These are phyloP conservation scores for Aleiodes leptofemur DNA, from an alignment of 2,888 invertebrate genomes.

Conservation along the genomic window DNA sequence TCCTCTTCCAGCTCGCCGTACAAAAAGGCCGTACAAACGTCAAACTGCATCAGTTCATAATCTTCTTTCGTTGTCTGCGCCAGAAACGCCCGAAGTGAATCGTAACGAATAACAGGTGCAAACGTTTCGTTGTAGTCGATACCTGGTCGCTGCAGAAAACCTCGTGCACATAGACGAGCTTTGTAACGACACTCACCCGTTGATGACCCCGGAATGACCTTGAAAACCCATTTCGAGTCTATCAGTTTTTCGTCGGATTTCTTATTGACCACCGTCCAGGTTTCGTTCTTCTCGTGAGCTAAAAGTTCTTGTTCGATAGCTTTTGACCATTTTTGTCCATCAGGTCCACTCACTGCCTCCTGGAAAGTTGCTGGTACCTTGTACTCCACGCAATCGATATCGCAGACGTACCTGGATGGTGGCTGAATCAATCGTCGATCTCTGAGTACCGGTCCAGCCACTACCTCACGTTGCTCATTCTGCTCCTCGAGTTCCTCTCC, in stretches of 20 bases:
- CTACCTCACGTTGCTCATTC: conserved; percentile 10
- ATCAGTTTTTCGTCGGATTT: conserved; percentile 5
- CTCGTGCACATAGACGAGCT: conserved; percentile 44
- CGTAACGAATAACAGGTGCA: conserved; percentile 38
- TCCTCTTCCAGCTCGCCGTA: conserved; percentile 40
- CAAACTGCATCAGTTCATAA: conserved; percentile 39
- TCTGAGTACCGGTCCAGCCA: conserved; percentile 14
- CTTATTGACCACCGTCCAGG: conserved; percentile 41
- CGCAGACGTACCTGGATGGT: conserved; percentile 28
- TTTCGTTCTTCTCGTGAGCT: conserved; percentile 35
- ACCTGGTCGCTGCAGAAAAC: conserved; percentile 33
- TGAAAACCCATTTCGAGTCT: conserved; percentile 45
- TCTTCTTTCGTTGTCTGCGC: conserved; percentile 24
- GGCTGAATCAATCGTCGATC: conserved; percentile 24
- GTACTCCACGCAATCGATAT: conserved; percentile 39
- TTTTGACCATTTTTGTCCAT: conserved; percentile 40
- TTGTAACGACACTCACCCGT: conserved; percentile 9
- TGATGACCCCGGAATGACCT: not conserved
- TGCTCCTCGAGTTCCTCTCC: not conserved
- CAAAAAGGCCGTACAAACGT: conserved; percentile 34
- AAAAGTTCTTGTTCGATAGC: conserved; percentile 37
- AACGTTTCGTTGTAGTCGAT: conserved; percentile 42
- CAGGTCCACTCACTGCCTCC: conserved; percentile 38
- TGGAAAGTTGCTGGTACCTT: conserved; percentile 34
- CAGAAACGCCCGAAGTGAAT: conserved; percentile 23